These are phyloP conservation scores for Emydocephalus ijimae DNA, from an alignment of 2,113 vertebrate genomes.

Conservation along the genomic window DNA sequence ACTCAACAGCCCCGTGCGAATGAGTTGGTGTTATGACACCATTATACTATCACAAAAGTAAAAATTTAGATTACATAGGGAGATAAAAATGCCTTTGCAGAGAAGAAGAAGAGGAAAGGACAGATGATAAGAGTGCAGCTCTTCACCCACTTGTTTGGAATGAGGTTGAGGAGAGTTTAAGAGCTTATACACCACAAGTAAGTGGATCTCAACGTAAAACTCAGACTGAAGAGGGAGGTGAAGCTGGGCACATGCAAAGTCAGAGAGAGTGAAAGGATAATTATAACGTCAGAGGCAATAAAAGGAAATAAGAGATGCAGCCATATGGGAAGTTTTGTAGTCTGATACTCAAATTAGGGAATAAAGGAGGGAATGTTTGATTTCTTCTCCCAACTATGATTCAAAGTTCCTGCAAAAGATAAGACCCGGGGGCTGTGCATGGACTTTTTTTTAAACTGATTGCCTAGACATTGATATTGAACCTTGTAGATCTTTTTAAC, in stretches of 20 bases:
- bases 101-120: background rate
- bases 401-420: accelerated
- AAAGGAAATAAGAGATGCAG: background rate
- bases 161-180: background rate
- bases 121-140: background rate
- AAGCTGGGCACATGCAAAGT: background rate
- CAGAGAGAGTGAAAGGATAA: background rate
- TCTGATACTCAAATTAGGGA: background rate
- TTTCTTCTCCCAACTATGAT: background rate
- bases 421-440: background rate
- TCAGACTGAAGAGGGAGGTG: background rate
- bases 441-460: background rate
- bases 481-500: background rate
- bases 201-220: background rate
- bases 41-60: background rate
- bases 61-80: background rate
- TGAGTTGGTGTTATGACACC: background rate
- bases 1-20: background rate
- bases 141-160: background rate
- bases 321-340: no score
- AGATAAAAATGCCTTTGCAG: background rate
- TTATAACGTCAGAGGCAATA: background rate
- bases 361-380: accelerated
- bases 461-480: background rate
- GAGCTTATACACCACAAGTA: background rate